Evolutionary conservation across 2,797 vertebrate species (phyloP).

Genomic region (Lithobates sylvaticus): DNA sequence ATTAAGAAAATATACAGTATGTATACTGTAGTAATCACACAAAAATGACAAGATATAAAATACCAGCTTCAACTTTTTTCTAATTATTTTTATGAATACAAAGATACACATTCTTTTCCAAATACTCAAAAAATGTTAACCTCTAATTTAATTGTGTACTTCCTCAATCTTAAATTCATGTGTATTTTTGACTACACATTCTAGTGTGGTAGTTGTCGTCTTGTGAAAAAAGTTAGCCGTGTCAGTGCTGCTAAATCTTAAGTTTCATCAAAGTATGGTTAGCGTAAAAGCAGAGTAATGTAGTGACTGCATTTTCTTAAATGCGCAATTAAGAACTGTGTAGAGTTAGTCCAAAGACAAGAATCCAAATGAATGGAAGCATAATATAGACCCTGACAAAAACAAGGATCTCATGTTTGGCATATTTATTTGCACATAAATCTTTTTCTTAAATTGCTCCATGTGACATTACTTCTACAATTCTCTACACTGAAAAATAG

Average conservation of each 20-base stretch:
- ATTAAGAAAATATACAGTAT: too few relatives aligned
- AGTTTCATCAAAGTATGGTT: background rate
- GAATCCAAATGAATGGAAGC: background rate
- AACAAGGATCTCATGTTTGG: background rate
- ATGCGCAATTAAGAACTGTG: background rate
- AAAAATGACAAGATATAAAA: too few relatives aligned
- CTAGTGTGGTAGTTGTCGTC: too few relatives aligned
- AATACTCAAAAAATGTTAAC: too few relatives aligned
- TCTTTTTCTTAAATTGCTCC: conserved; percentile 4
- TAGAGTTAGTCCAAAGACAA: background rate
- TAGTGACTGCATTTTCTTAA: background rate
- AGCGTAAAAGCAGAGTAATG: background rate
- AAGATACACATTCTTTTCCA: too few relatives aligned
- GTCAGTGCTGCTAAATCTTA: background rate
- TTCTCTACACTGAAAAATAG: conserved; percentile 71
- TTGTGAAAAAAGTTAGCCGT: too few relatives aligned
- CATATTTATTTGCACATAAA: conserved; percentile 30
- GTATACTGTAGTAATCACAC: too few relatives aligned
- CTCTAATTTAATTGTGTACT: too few relatives aligned
- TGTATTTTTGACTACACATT: too few relatives aligned
- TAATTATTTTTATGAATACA: too few relatives aligned
- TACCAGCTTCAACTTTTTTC: too few relatives aligned
- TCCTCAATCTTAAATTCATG: too few relatives aligned
- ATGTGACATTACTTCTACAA: conserved; percentile 72
- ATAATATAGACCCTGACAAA: background rate